Base-by-base conservation (phyloP, 92 coral and sea anemone species). In the Paragorgia papillata region DNA sequence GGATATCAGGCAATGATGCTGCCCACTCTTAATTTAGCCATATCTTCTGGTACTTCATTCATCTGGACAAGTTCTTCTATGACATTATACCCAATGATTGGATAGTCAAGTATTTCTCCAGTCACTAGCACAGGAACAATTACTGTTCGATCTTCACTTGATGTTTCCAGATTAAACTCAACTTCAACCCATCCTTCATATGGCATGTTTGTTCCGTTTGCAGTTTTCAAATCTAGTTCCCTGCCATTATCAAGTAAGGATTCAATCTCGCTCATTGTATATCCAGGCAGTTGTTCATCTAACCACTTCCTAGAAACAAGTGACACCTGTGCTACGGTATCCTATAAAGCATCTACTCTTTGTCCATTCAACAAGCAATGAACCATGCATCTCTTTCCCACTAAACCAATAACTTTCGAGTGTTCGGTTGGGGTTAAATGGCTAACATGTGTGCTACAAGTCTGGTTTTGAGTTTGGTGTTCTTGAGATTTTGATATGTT, bases 381-480 rank as follows among this genome's bases (percentile, higher is more conserved):
- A 43, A 67, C 74, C 58, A 67, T 28, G 51, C 37, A 67, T 67
- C 57, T 43, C 44, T 43, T 67, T 9, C 74, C 57, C 57, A 67
- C 74, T 67, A 67, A 67, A 67, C 74, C 57, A 40, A 67, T 57
- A 21, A 67, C 74, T 48, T 67, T 67, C 22, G 74, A 67, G 46
- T 44, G 46, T 31, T 67, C 74, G 2, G 25, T 27, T 44, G 74
- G 57, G 35, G 74, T 67, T 67, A 67, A 48, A 67, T 67, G 74
- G 35, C 74, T 67, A 22, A 67, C 74, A 43, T 44, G 44, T 67
- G 57, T 67, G 3, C 74, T 57, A 67, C 7, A 19, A 18, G 5
- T 12, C 43, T 12, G 43, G 43, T 37, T 37, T n/a, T n/a, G n/a
- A n/a, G n/a, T n/a, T n/a, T n/a, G n/a, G n/a, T n/a, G n/a, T 37